A percentile compares a stretch with the other conserved stretches of the same genome.
Conservation (phyloP, 2,797 vertebrate species). For the Sebastes iracundus region DNA sequence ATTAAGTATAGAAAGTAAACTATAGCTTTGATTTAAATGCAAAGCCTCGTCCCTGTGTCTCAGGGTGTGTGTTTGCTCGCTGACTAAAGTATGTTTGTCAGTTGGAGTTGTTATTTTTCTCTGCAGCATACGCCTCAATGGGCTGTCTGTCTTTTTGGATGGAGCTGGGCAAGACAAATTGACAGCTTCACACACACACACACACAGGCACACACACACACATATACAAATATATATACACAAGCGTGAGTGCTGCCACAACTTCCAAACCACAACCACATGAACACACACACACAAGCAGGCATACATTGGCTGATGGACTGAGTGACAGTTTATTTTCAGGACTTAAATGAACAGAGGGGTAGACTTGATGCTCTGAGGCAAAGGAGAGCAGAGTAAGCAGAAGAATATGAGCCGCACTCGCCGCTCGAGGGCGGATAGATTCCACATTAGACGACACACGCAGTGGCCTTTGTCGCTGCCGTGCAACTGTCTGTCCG, state of each 20-base stretch:
- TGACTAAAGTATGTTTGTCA: constrained; percentile 82
- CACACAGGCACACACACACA: constrained; percentile 11
- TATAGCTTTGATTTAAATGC: constrained; percentile 68
- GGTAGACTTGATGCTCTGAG: constrained; percentile 60
- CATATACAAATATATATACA: constrained; percentile 20
- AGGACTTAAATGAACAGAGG: constrained; percentile 66
- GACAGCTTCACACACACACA: constrained; percentile 64
- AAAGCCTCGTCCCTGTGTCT: constrained; percentile 52
- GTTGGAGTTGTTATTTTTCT: constrained; percentile 79
- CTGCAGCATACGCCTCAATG: constrained; percentile 76
- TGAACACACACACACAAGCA: constrained; percentile 25
- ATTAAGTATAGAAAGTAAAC: constrained; percentile 51
- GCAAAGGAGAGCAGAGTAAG: constrained; percentile 53
- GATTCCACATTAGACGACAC: constrained; percentile 33
- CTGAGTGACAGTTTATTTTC: constrained; percentile 79
- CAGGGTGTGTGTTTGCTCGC: constrained; percentile 53
- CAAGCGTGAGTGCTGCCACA: not conserved
- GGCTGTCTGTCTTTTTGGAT: constrained; percentile 78
- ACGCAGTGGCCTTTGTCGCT: constrained; percentile 23
- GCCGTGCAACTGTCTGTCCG: constrained; percentile 31
- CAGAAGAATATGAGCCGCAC: constrained; percentile 35
- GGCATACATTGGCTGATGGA: constrained; percentile 49
- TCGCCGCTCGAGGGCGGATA: constrained; percentile 24
- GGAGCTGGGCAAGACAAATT: constrained; percentile 76
- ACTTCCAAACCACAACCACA: constrained; percentile 16